Base-by-base conservation (phyloP, 2,888 invertebrate genomes). In the Cheilosia pagana region DNA sequence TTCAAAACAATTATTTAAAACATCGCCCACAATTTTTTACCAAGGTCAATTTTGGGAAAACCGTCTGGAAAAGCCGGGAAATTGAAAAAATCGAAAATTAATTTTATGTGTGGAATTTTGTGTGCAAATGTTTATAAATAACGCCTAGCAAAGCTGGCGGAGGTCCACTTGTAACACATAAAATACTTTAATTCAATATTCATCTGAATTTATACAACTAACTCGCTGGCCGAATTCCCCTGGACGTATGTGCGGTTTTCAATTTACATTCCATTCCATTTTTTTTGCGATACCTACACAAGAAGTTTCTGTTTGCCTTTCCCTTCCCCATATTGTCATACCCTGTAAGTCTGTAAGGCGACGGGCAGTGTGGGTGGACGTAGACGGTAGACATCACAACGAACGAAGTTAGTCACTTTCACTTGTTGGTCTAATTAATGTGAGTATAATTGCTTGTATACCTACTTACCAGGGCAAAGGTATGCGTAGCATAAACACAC, bases 381-480 rank as follows among this genome's bases (percentile, higher is more conserved):
- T n/a, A 70, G 52, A 43, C 52, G 35, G n/a, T n/a, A 70, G 52
- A 43, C 52, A 35, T 75, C 43, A 55, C 62, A 63, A 75, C 31
- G 65, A 71, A 67, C 55, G 43, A 72, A 63, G 74, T 78, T 65
- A 62, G 53, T 67, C 83, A 78, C 68, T 78, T 68, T 62, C 57
- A 59, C 63, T 78, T 68, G 72, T 74, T 78, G 72, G 57, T 57
- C 62, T 79, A 74, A 74, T 83, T 83, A 79, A 83, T 68, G 57
- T 39, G 74, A 78, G 59, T 48, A 70, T 74, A 74, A 74, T 74
- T 68, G 52, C 55, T 50, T 55, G 35, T 60, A 62, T 67, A 62
- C 63, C 59, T 60, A 43, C 43, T 62, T 57, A 28, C 25, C 31
- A 14, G 41, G 5, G 3, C 39, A 21, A 21, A 14, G 60, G 41